phyloP scores from a whole-genome alignment of 1,140 invertebrate species.

The Habropoda laboriosa region DNA sequence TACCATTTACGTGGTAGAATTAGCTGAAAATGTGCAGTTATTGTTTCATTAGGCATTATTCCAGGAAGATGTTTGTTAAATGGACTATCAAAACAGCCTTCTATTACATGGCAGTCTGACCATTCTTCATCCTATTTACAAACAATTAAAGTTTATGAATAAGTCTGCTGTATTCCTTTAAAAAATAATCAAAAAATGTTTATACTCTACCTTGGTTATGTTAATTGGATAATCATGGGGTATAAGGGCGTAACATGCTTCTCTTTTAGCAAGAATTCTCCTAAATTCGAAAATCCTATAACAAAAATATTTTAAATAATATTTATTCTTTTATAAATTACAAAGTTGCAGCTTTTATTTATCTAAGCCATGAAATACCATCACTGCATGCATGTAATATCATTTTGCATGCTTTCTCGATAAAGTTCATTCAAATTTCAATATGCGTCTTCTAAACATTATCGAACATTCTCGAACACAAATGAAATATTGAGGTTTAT shows the following conservation, averaged over 20 bases:
- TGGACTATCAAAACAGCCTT: slow-evolving; percentile 95
- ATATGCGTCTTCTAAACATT: not conserved
- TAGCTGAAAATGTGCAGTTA: slow-evolving; percentile 92
- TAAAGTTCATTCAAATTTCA: not conserved
- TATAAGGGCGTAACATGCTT: slow-evolving; percentile 91
- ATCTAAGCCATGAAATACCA: too few species aligned
- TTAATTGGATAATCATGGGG: slow-evolving; percentile 92
- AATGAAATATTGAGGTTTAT: not conserved
- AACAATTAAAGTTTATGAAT: too few species aligned
- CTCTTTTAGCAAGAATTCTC: slow-evolving; percentile 92
- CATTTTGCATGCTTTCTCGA: not conserved
- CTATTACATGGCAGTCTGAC: slow-evolving; percentile 89
- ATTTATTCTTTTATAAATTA: not conserved
- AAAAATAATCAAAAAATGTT: not conserved
- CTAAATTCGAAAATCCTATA: slow-evolving; percentile 94
- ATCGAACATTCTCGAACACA: not conserved
- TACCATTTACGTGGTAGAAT: slow-evolving; percentile 92
- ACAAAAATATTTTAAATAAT: slow-evolving; percentile 37
- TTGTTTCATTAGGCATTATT: slow-evolving; percentile 91
- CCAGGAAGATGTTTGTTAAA: slow-evolving; percentile 91
- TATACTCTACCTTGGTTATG: slow-evolving; percentile 90
- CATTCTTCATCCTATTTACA: slow-evolving; percentile 87
- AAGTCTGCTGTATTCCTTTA: too few species aligned
- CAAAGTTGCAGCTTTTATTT: not conserved
- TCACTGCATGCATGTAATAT: not conserved